Conservation (phyloP, 2,888 invertebrate species). For the Tuberolachnus salignus region DNA sequence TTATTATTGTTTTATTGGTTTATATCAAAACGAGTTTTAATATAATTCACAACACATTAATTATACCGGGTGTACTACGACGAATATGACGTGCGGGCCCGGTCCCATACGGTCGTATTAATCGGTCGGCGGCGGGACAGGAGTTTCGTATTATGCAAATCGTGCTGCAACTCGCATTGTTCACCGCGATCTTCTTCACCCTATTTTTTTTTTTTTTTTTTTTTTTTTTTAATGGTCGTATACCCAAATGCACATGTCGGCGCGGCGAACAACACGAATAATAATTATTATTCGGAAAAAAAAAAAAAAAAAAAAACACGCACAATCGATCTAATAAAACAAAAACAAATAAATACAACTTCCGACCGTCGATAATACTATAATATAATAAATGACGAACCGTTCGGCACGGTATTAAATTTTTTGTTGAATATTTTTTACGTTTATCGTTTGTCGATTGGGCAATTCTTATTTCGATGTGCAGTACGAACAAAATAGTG, state of each 20-base stretch:
- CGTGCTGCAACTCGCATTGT: neutral
- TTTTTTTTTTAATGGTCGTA: constrained; percentile 22
- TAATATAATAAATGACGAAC: too few species aligned
- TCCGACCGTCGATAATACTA: too few species aligned
- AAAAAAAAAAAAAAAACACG: neutral
- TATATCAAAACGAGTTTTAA: neutral
- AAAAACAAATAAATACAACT: constrained; percentile 15
- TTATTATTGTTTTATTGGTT: too few species aligned
- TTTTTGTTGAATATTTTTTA: too few species aligned
- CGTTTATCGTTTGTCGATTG: too few species aligned
- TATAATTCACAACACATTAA: neutral
- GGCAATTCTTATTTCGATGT: too few species aligned
- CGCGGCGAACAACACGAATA: neutral
- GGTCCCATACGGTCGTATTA: constrained; percentile 7
- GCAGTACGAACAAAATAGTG: too few species aligned
- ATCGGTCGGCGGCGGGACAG: too few species aligned
- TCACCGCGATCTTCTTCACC: constrained; percentile 35
- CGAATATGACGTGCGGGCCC: neutral
- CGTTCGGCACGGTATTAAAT: too few species aligned
- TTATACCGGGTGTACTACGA: neutral
- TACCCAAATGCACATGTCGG: constrained; percentile 4
- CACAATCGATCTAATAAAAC: constrained; percentile 5
- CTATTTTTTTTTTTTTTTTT: constrained; percentile 14
- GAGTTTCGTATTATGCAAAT: constrained; percentile 31
- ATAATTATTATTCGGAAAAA: too few species aligned